These are phyloP conservation scores for Lucifuga dentata DNA, from an alignment of 2,113 vertebrate genomes.

Conservation along the genomic window DNA sequence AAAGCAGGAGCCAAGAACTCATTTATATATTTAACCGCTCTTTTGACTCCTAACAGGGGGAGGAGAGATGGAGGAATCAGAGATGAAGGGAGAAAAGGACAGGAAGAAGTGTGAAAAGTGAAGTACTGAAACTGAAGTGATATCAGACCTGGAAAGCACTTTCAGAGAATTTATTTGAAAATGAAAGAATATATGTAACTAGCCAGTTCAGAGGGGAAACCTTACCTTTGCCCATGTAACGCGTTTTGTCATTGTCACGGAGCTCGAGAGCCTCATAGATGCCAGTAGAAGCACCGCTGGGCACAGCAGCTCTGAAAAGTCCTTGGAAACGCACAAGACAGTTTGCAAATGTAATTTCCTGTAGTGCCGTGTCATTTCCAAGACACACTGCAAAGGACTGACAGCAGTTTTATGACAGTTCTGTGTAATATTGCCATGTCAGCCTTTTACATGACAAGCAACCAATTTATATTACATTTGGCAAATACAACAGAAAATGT, in stretches of 20 bases:
- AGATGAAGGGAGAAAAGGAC: slow-evolving; percentile 28
- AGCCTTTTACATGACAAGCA: neutral
- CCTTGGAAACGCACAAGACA: slow-evolving; percentile 79
- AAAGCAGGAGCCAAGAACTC: slow-evolving; percentile 97
- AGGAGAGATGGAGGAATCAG: slow-evolving; percentile 38
- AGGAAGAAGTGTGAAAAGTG: slow-evolving; percentile 16
- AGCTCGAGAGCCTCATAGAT: slow-evolving; percentile 98
- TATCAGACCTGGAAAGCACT: neutral
- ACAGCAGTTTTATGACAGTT: slow-evolving; percentile 2
- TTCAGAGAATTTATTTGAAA: neutral
- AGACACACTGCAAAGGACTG: neutral
- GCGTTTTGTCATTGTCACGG: slow-evolving; percentile 97
- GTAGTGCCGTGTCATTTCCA: slow-evolving; percentile 14
- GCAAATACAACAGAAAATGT: neutral
- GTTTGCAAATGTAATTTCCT: slow-evolving; percentile 11
- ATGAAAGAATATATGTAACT: slow-evolving; percentile 4
- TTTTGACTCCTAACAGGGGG: slow-evolving; percentile 93
- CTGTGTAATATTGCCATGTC: neutral
- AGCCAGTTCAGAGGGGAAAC: neutral
- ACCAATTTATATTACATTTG: too few relatives aligned
- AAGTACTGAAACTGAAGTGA: slow-evolving; percentile 19
- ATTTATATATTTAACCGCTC: slow-evolving; percentile 98
- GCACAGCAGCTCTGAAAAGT: slow-evolving; percentile 96
- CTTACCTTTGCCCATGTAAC: slow-evolving; percentile 96
- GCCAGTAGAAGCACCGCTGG: slow-evolving; percentile 96